Evolutionary conservation across 2,888 invertebrate species (phyloP), one percentile per base, ranked within the genome.

Genomic region (Dexiosoma caninum): DNA sequence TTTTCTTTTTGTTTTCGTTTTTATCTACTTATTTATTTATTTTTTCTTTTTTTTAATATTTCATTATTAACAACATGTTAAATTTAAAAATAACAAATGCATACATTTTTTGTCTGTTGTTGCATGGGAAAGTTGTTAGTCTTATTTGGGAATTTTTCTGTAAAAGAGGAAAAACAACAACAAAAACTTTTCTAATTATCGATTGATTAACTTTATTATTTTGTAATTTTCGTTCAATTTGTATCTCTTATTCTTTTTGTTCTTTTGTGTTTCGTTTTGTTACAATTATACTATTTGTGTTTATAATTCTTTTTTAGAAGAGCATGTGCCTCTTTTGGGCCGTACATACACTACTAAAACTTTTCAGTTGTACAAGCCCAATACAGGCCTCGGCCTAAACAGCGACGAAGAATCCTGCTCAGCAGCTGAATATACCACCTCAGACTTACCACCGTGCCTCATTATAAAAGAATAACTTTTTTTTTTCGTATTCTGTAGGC

Each of bases 291-390:
- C 84, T 84, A 84, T 83, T 85, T 85, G 84, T 82, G 84, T 85
- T 84, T 84, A 83, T 85, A 85, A 85, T 85, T 85, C 83, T 83
- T 86, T 87, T 90, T 88, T 91, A 91, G 91, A 91, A 88, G 91
- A 91, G 91, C 91, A 91, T 91, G 91, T 89, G 85, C 91, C 91
- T 87, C 89, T 91, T 90, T 90, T 91, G 89, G 90, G 89, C 87
- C 90, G 90, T 87, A 88, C 89, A 84, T 89, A 88, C 85, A 85
- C 85, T 83, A 84, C 85, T 84, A 85, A 85, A 82, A 83, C 84
- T 62, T 78, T 83, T 78, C 82, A 78, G 78, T 83, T 84, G 83
- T 81, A 79, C 59, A 75, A 81, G 82, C 82, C 83, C 57, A 77
- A 74, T 64, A 70, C 72, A 30, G 72, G 72, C 69, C 69, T 53